Evolutionary conservation across 2,888 invertebrate genomes (phyloP).

Genomic region (Rotaria sp.): DNA sequence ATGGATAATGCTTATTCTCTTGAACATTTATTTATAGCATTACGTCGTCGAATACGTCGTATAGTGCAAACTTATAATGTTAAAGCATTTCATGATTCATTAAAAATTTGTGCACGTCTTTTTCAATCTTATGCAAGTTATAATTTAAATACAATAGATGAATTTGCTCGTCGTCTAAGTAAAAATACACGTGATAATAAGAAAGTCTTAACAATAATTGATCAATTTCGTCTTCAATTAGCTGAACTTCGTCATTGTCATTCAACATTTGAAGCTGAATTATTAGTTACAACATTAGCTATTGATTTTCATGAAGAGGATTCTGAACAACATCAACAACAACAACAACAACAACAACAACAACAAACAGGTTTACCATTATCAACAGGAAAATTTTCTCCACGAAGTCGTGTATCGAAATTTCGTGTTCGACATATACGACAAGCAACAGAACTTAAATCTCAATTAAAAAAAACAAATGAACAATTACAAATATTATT

Average conservation of each 20-base stretch:
- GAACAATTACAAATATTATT: constrained; percentile 11
- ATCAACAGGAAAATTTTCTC: not conserved
- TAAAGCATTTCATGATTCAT: not conserved
- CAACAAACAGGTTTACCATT: not conserved
- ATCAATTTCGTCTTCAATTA: not conserved
- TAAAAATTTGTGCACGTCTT: not conserved
- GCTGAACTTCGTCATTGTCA: not conserved
- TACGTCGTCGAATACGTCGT: not conserved
- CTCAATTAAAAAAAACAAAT: not conserved
- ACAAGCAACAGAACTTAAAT: not conserved
- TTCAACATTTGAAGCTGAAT: constrained; percentile 14
- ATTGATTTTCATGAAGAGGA: constrained; percentile 22
- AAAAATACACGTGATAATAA: not conserved
- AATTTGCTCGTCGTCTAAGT: not conserved
- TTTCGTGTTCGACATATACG: not conserved
- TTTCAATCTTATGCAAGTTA: not conserved
- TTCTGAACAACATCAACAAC: not conserved
- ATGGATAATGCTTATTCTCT: constrained; percentile 20
- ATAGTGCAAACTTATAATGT: not conserved
- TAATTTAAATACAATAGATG: not conserved
- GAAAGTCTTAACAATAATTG: not conserved
- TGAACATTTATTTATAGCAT: constrained; percentile 20
- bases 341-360: too few relatives aligned
- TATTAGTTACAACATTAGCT: constrained; percentile 5
- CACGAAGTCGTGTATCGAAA: constrained; percentile 11